Base-by-base conservation (phyloP, 2,113 vertebrate genomes). In the Proterorhinus semilunaris region DNA sequence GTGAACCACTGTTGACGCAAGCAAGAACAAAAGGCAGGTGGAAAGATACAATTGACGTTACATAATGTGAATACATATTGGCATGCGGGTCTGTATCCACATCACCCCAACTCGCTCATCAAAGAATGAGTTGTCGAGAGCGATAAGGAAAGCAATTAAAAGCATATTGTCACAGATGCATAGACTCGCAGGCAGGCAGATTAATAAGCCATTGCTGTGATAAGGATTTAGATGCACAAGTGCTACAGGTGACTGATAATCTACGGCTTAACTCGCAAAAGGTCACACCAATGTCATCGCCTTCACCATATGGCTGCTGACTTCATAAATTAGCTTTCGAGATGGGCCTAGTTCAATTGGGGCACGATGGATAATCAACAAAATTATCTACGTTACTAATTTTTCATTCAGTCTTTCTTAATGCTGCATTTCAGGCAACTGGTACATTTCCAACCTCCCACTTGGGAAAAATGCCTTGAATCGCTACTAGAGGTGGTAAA, bases 81-180 rank as follows among this genome's bases (percentile, higher is more conserved):
- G 58, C 58, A 10, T 10, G 42, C 13, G 8, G 21, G 21, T 10
- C 27, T 16, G 10, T 0, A 46, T 27, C 17, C 45, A 36, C 47
- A 15, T 62, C 52, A 55, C 53, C 53, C 53, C 59, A 65, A 46
- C 47, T 1, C 16, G 45, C 63, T 51, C 48, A 72, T 82, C 65
- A 75, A 36, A 69, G 50, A 57, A 52, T 17, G 10, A 72, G 71
- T 44, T 59, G 36, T 49, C 27, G 43, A 12, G n/a, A 62, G 55
- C 76, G 76, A 83, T 84, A 81, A 84, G 78, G 70, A 52, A 65
- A 49, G 50, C 65, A 66, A 81, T 85, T 82, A 80, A 82, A 81
- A 53, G 62, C 1, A 55, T 62, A 71, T 75, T 61, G 58, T 75
- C 45, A 43, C 21, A n/a, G 48, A 57, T 47, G 80, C 80, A 81